phyloP scores from a whole-genome alignment of 2,113 vertebrate genomes.

The Corythornis vintsioides region DNA sequence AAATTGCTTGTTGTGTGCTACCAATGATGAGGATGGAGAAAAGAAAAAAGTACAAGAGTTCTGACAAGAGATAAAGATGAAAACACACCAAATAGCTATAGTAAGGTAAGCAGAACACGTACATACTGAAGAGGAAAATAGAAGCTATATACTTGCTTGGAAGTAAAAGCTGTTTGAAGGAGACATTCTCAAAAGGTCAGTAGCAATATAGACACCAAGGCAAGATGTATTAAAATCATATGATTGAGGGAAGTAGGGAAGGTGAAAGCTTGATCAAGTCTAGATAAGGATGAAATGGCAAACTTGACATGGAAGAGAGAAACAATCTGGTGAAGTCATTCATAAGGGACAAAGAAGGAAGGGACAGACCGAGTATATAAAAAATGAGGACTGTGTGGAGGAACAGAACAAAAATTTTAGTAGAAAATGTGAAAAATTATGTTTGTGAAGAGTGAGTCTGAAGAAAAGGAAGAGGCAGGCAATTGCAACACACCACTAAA shows the following conservation, averaged over 20 bases:
- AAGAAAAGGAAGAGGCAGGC: neutral
- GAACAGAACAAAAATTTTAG: neutral
- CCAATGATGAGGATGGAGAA: neutral
- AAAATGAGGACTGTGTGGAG: neutral
- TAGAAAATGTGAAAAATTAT: neutral
- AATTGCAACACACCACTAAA: neutral
- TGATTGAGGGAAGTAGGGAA: neutral
- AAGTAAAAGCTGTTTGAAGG: neutral
- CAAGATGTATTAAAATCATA: neutral
- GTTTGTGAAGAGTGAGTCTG: neutral
- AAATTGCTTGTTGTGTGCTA: neutral
- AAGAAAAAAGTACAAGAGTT: neutral
- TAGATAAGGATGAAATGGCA: neutral
- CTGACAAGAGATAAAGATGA: neutral
- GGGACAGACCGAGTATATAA: fast-evolving
- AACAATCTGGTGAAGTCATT: neutral
- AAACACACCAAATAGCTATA: neutral
- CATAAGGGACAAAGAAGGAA: neutral
- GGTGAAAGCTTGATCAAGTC: neutral
- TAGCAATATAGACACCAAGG: neutral
- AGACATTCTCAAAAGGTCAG: neutral
- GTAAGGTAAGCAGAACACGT: neutral
- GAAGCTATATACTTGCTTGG: neutral
- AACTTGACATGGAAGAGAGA: neutral
- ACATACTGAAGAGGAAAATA: neutral